These are phyloP conservation scores for Gorsachius goisagi DNA, from an alignment of 2,113 vertebrate genomes.

Conservation along the genomic window DNA sequence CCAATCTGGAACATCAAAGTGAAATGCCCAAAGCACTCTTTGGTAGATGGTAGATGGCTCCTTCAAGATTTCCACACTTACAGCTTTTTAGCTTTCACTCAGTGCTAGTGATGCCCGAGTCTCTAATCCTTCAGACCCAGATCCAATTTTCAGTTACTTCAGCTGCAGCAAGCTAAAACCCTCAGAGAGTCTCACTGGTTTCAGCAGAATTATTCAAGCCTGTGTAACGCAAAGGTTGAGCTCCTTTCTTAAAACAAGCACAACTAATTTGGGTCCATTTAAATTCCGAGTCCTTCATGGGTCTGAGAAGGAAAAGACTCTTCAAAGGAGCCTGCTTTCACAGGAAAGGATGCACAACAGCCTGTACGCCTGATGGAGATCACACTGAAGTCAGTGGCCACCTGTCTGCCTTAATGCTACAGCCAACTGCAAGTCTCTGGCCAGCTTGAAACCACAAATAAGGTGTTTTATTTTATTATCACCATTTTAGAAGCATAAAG, in stretches of 20 bases:
- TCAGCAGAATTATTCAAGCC: conserved; percentile 1
- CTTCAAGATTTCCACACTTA: not conserved
- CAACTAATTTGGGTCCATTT: not conserved
- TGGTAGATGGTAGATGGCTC: not conserved
- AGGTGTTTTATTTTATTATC: not conserved
- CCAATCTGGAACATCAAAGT: not conserved
- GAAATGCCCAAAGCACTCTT: not conserved
- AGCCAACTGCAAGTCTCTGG: not conserved
- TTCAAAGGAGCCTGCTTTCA: not conserved
- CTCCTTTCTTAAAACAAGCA: not conserved
- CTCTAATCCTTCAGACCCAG: not conserved
- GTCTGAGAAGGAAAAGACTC: not conserved
- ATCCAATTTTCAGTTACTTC: not conserved
- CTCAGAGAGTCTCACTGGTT: not conserved
- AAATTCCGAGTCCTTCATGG: not conserved
- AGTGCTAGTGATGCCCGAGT: not conserved
- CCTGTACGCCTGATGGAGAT: not conserved
- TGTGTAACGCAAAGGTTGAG: not conserved
- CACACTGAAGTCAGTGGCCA: not conserved
- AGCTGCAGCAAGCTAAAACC: not conserved
- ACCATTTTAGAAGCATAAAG: not conserved
- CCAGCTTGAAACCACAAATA: not conserved
- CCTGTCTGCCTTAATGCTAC: not conserved
- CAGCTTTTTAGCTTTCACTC: not conserved
- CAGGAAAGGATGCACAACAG: not conserved